Evolutionary conservation across 2,113 vertebrate genomes (phyloP), one percentile per base, ranked within the genome.

Genomic region (Oophaga pumilio): DNA sequence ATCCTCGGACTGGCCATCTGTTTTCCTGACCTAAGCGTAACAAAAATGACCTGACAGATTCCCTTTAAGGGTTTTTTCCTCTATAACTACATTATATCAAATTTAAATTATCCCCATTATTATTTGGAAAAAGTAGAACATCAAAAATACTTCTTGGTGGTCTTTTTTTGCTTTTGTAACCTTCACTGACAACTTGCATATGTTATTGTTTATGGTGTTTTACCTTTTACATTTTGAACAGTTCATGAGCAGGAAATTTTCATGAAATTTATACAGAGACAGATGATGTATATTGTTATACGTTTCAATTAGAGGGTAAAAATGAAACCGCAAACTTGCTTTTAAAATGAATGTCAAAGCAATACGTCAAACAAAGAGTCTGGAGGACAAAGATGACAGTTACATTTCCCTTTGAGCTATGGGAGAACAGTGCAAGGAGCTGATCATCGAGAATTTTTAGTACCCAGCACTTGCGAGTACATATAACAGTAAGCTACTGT

Each of bases 391-490:
- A 82, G 78, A 82, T 87, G 64, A 87, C 78, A 87, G 86, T 87
- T 87, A 87, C 86, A 87, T 87, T 87, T 87, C 56, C 77, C 86
- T 87, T 87, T 87, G 77, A 87, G 86, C 86, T 87, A 87, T 74
- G 78, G 78, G 22, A 82, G 68, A 87, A 87, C 86, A 74, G 78
- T 73, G 86, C 66, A 87, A 82, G 86, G 28, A 87, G 78, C 78
- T 87, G 86, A 87, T 87, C 86, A 87, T 69, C 33, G 22, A 73
- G 86, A 87, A 62, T 87, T 87, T 87, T 87, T 87, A 87, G 86
- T 82, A 74, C 66, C 86, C 33, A 80, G 76, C 20, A 28, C 26
- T 59, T 81, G 53, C 59, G 26, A 87, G 86, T 80, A 87, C 78
- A 80, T 86, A 86, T 82, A 87, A 82, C 78, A 66, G 86, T 81